A percentile compares a stretch with the other conserved stretches of the same genome.
Evolutionary conservation across 2,888 invertebrate genomes (phyloP).

Genomic region (Beris chalybata): DNA sequence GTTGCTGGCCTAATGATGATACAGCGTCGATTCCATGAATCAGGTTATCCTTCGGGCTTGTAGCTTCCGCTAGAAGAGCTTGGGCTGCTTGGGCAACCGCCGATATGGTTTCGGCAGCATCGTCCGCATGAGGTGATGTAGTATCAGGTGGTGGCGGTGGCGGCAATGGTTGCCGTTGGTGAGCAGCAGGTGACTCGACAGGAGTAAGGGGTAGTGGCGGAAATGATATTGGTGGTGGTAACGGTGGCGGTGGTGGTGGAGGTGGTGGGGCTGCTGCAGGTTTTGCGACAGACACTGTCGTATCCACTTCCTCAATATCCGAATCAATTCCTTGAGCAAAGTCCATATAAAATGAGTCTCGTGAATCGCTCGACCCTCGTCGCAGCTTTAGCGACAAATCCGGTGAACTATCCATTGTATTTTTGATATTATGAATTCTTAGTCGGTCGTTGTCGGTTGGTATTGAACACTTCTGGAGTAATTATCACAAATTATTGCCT

Average conservation of each 20-base stretch:
- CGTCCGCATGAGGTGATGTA: constrained; percentile 44
- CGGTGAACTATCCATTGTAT: constrained; percentile 73
- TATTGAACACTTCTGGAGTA: constrained; percentile 30
- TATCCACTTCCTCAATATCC: constrained; percentile 81
- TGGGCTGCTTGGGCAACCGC: constrained; percentile 15
- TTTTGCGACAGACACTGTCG: constrained; percentile 60
- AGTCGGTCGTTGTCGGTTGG: background rate
- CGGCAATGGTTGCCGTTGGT: constrained; percentile 35
- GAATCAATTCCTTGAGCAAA: constrained; percentile 89
- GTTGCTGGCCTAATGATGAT: constrained; percentile 27
- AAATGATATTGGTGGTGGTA: constrained; percentile 42
- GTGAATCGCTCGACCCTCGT: constrained; percentile 82
- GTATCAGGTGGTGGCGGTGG: constrained; percentile 42
- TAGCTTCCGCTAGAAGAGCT: constrained; percentile 22
- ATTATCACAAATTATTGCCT: constrained; percentile 22
- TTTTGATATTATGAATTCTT: background rate
- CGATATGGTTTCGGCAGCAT: constrained; percentile 27
- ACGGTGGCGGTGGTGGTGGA: constrained; percentile 39
- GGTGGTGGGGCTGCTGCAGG: constrained; percentile 40
- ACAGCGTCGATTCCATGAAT: constrained; percentile 29
- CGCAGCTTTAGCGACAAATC: constrained; percentile 83
- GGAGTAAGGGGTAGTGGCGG: constrained; percentile 42
- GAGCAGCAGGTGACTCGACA: constrained; percentile 39
- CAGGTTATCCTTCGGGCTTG: constrained; percentile 26
- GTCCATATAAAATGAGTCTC: constrained; percentile 89